Conservation (phyloP, 2,888 invertebrate species). For the Sturmia bella region DNA sequence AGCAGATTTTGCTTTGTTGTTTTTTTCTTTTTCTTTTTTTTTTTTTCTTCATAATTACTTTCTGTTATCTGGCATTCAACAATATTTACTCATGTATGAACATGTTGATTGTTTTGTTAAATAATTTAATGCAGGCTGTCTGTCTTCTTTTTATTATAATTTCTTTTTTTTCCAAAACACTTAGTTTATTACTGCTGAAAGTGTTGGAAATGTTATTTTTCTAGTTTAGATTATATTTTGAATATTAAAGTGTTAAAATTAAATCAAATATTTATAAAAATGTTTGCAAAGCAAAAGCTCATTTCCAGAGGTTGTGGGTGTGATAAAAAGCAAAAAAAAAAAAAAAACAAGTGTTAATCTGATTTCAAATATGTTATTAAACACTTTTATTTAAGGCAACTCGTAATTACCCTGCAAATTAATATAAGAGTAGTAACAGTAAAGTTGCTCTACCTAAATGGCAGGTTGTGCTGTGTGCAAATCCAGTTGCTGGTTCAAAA, state of each 20-base stretch:
- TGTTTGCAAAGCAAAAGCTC: conserved; percentile 26
- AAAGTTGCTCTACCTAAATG: too few species aligned
- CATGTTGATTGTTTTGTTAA: conserved; percentile 9
- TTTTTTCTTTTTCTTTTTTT: neutral
- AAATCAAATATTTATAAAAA: conserved; percentile 47
- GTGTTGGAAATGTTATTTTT: neutral
- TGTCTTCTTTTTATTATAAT: neutral
- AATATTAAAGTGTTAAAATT: conserved; percentile 43
- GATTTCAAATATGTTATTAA: too few species aligned
- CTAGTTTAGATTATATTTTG: neutral
- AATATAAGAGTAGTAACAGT: too few species aligned
- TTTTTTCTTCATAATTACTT: conserved; percentile 14
- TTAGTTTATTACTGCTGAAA: neutral
- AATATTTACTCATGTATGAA: conserved; percentile 14
- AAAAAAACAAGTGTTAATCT: neutral
- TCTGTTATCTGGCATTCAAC: conserved; percentile 35
- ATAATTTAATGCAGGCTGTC: conserved; percentile 31
- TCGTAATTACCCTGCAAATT: too few species aligned
- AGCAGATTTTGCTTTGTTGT: too few species aligned
- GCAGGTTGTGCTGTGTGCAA: too few species aligned
- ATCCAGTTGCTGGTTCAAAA: too few species aligned
- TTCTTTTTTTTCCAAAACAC: neutral
- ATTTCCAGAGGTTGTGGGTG: conserved; percentile 39
- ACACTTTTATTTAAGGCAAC: too few species aligned
- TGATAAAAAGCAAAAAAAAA: conserved; percentile 15